Conservation (phyloP, 2,797 vertebrate genomes). For the Petrocephalus sullivani region DNA sequence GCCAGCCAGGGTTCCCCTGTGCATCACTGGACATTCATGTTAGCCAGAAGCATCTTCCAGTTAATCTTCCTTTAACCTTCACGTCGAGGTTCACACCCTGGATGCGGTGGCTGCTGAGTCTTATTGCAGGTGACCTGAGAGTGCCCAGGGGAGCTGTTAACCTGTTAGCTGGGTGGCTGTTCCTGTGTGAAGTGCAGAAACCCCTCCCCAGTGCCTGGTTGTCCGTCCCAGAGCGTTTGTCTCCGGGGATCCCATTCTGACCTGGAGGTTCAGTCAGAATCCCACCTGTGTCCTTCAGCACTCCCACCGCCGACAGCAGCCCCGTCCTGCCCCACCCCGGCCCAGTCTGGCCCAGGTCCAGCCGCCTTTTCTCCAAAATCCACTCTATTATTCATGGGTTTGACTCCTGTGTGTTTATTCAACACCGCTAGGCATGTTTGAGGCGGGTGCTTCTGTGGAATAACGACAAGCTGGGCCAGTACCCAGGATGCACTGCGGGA, state of each 20-base stretch:
- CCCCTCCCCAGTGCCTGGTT: background rate
- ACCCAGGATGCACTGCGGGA: background rate
- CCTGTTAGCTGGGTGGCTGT: background rate
- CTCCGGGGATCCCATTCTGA: background rate
- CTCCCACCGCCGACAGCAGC: background rate
- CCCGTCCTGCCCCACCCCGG: background rate
- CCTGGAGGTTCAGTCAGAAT: background rate
- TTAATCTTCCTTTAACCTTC: background rate
- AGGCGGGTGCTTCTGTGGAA: background rate
- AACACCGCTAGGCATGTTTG: background rate
- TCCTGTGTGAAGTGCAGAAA: background rate
- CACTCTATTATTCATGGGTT: constrained; percentile 5
- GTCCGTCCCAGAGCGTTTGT: background rate
- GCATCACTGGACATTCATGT: background rate
- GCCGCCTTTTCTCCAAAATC: background rate
- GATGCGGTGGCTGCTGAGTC: background rate
- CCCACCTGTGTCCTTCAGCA: background rate
- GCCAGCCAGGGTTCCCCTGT: background rate
- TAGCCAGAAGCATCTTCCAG: background rate
- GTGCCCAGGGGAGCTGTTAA: background rate
- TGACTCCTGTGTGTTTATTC: constrained; percentile 6
- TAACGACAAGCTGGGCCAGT: background rate
- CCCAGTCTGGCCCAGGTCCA: background rate
- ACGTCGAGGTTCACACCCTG: background rate
- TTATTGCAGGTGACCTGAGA: background rate